Percentiles rank a stretch among this genome's conserved stretches.
These are phyloP conservation scores for Acyrthosiphon pisum DNA, from an alignment of 1,140 invertebrate species.

Conservation along the genomic window DNA sequence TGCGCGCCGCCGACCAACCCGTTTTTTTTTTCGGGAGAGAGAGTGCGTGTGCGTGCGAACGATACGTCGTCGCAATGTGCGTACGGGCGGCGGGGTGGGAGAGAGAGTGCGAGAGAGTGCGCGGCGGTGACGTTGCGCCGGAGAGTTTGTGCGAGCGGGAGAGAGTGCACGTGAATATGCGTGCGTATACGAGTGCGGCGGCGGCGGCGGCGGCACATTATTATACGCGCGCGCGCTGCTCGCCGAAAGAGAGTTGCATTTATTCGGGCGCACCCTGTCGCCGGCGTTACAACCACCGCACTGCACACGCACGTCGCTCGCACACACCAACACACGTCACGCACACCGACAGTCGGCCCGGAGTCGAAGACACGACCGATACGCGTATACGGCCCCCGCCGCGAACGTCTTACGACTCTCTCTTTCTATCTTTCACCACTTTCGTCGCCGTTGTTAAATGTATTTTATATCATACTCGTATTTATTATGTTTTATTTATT, in stretches of 20 bases:
- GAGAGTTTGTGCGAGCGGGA: conserved; percentile 18
- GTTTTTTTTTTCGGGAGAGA: conserved; percentile 43
- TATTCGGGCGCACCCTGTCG: conserved; percentile 57
- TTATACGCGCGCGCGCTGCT: conserved; percentile 39
- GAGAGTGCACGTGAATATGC: neutral
- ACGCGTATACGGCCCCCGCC: conserved; percentile 8
- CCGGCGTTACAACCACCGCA: conserved; percentile 55
- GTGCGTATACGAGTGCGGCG: neutral
- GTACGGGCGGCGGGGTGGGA: neutral
- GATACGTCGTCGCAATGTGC: neutral
- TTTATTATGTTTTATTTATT: neutral
- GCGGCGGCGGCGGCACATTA: neutral
- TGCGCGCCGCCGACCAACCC: conserved; percentile 34
- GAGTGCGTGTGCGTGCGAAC: conserved; percentile 8
- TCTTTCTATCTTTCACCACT: conserved; percentile 1
- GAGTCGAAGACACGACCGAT: conserved; percentile 29
- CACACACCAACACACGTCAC: conserved; percentile 33
- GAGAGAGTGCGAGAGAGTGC: conserved; percentile 12
- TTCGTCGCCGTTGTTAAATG: neutral
- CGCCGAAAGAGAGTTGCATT: conserved; percentile 52
- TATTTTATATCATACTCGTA: neutral
- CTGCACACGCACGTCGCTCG: conserved; percentile 50
- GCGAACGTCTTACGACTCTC: conserved; percentile 8
- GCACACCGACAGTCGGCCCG: conserved; percentile 25
- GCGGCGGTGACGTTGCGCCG: neutral